These are phyloP conservation scores for Lemur catta DNA, from an alignment of 2,797 vertebrate genomes.

Conservation along the genomic window DNA sequence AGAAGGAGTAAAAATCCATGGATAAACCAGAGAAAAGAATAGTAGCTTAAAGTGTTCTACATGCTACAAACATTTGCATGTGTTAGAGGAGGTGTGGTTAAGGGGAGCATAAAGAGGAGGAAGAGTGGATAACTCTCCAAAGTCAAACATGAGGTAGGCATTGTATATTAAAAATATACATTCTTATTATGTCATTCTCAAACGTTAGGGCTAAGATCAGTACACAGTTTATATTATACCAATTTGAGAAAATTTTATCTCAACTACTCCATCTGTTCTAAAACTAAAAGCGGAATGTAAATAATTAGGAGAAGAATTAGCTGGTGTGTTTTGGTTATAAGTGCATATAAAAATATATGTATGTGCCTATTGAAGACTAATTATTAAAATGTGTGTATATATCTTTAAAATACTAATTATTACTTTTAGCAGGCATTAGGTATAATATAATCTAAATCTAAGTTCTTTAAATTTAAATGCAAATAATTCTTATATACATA, in stretches of 20 bases:
- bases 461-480: slow-evolving; percentile 41
- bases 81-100: neutral
- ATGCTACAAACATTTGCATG: neutral
- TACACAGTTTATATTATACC: neutral
- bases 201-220: neutral
- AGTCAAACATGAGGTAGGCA: neutral
- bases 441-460: slow-evolving; percentile 17
- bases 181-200: neutral
- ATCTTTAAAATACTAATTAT: neutral
- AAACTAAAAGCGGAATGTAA: slow-evolving; percentile 35
- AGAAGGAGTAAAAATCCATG: neutral
- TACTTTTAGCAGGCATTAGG: slow-evolving; percentile 25
- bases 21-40: neutral
- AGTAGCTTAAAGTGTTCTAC: neutral
- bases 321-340: neutral
- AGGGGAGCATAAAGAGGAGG: neutral
- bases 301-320: slow-evolving; percentile 28
- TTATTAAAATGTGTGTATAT: neutral
- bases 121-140: neutral
- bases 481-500: slow-evolving; percentile 83
- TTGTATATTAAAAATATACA: neutral
- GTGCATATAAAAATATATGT: neutral
- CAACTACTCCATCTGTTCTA: neutral
- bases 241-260: slow-evolving; percentile 26
- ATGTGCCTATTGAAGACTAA: neutral